Evolutionary conservation across 2,113 vertebrate genomes (phyloP).

Genomic region (Albula goreensis): DNA sequence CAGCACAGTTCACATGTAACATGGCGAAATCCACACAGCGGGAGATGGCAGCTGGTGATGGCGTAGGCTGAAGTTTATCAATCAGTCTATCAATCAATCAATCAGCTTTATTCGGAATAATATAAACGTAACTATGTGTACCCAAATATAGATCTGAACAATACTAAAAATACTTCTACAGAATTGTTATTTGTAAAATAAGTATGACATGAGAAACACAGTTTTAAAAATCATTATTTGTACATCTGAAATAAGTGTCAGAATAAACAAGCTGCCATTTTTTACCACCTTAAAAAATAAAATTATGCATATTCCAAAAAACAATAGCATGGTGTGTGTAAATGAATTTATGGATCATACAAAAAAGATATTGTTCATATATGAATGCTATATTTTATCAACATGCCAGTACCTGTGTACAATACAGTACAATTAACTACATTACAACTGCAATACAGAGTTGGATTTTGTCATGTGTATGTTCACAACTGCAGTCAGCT

Average conservation of each 20-base stretch:
- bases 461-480: too few relatives aligned
- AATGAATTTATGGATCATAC: neutral
- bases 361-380: neutral
- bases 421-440: too few relatives aligned
- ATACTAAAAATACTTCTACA: neutral
- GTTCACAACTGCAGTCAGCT: too few relatives aligned
- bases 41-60: constrained; percentile 1
- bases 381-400: too few relatives aligned
- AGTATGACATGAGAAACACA: neutral
- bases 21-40: constrained; percentile 9
- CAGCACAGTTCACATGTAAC: constrained; percentile 27
- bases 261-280: neutral
- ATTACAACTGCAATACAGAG: too few relatives aligned
- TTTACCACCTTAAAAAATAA: neutral
- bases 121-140: neutral
- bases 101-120: neutral
- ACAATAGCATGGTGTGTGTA: neutral
- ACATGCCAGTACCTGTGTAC: too few relatives aligned
- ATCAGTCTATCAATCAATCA: neutral
- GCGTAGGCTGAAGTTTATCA: constrained; percentile 19
- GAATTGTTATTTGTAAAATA: neutral
- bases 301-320: neutral
- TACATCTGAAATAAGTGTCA: too few relatives aligned
- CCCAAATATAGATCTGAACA: neutral
- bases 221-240: too few relatives aligned